phyloP scores from a whole-genome alignment of 1,140 invertebrate genomes.

The Patella vulgata region DNA sequence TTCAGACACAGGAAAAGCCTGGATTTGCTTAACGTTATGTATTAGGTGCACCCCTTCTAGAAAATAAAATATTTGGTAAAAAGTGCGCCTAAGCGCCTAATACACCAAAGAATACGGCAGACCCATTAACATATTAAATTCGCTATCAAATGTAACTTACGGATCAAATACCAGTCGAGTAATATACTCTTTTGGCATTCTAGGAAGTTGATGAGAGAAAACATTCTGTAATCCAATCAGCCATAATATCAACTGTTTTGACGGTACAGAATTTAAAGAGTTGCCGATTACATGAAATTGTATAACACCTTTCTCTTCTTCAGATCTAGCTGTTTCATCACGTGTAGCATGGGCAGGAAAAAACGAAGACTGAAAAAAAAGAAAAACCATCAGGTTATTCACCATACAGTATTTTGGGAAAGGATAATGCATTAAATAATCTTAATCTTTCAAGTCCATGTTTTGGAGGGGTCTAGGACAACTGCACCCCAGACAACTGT shows the following conservation, averaged over 20 bases:
- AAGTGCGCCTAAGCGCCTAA: too few species aligned
- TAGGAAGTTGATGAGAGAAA: slow-evolving; percentile 93
- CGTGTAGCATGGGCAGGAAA: slow-evolving; percentile 73
- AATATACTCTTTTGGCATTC: slow-evolving; percentile 99
- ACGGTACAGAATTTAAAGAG: slow-evolving; percentile 85
- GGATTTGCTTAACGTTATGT: too few species aligned
- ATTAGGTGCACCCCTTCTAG: too few species aligned
- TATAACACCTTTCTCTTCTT: slow-evolving; percentile 89
- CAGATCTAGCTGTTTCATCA: slow-evolving; percentile 89
- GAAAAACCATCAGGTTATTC: neutral
- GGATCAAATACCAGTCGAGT: slow-evolving; percentile 97
- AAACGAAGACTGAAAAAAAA: slow-evolving; percentile 38
- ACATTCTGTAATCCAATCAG: slow-evolving; percentile 94
- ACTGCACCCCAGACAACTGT: neutral
- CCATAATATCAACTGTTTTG: slow-evolving; percentile 85
- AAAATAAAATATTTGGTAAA: too few species aligned
- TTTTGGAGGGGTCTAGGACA: too few species aligned
- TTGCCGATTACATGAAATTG: slow-evolving; percentile 95
- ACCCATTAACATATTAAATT: too few species aligned
- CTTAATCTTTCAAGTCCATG: too few species aligned
- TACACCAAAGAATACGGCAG: too few species aligned
- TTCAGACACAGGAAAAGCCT: too few species aligned
- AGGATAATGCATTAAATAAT: neutral
- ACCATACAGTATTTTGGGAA: too few species aligned
- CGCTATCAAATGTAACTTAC: too few species aligned